Base-by-base conservation (phyloP, 2,888 invertebrate genomes). In the Mayetiola destructor region DNA sequence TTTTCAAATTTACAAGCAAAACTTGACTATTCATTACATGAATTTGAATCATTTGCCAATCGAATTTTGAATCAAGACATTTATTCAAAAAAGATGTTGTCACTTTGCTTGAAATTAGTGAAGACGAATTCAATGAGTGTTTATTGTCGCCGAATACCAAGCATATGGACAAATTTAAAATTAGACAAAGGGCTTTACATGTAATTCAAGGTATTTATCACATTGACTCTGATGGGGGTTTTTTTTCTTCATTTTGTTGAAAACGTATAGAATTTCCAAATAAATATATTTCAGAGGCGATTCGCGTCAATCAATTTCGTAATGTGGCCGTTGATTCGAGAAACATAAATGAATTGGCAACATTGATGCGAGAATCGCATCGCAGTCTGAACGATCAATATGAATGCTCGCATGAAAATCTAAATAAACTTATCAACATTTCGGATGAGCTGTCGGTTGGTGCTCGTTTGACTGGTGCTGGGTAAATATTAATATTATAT, bases 391-490 rank as follows among this genome's bases (percentile, higher is more conserved):
- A 82, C 58, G 79, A 82, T 60, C 74, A 88, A 3, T 99, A 94
- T 70, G 90, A 97, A 69, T 97, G 97, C 72, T 95, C 95, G 58
- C 92, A 94, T 74, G 79, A 82, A 1, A 82, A 85, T 65, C 76
- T 97, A 62, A 94, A 99, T 70, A 74, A 76, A 58, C 77, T 97
- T 21, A 89, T 94, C 20, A 76, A 82, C 30, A 71, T 85, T 66
- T 88, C 87, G 9, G 75, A 77, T 59, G 80, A 81, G 55, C 75
- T 79, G 59, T 78, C 80, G 23, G 74, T 85, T n/a, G 88, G 91
- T 40, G 88, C 90, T n/a, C 80, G 97, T 56, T 75, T 99, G 37
- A 97, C 97, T 1, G 99, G 97, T 35, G 97, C 97, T 30, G 94
- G 94, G 76, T 82, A 69, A 70, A 65, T 59, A 58, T 16, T n/a